Evolutionary conservation across 2,113 vertebrate species (phyloP), one percentile per base, ranked within the genome.

Genomic region (Tupaia chinensis): DNA sequence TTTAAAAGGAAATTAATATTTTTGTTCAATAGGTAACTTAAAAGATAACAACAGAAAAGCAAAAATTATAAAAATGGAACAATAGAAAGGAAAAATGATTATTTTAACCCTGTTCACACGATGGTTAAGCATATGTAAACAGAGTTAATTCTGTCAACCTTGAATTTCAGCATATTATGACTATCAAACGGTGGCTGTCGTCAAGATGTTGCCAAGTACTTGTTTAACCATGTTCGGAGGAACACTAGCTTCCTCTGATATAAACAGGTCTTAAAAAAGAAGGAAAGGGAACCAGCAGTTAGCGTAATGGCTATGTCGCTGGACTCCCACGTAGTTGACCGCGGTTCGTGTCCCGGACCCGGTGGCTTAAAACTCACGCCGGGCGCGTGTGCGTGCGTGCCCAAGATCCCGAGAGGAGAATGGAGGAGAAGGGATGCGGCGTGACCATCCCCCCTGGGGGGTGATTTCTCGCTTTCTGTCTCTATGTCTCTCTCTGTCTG

Each of bases 1-100:
- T 95, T 95, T 94, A 94, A 93, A 96, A 94, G 23, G 27, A 93
- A 77, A 81, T 70, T 93, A 96, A 79, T 54, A 94, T 90, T 96
- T 93, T 53, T 95, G 78, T 73, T 89, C 74, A 93, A 89, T 2
- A 95, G 6, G 2, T 85, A 93, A 89, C 68, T 72, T 92, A 95
- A 95, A 92, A 93, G 76, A 82, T 63, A 95, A 92, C 25, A 95
- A 73, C 7, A 92, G 82, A 76, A 91, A 88, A 53, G 19, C 20
- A 15, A 44, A 74, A 92, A 86, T 16, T 63, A 86, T 19, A 68
- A 66, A 78, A 91, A 73, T 56, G 61, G 54, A 13, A 54, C 20
- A 92, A 44, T 44, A 44, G 44, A 44, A 44, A 3, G 44, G 44
- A 44, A 44, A 44, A 44, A 44, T 5, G 44, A 44, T 44, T 44